Percentiles rank a stretch among this genome's conserved stretches.
phyloP scores from a whole-genome alignment of 2,113 vertebrate genomes.

The Ictalurus punctatus region DNA sequence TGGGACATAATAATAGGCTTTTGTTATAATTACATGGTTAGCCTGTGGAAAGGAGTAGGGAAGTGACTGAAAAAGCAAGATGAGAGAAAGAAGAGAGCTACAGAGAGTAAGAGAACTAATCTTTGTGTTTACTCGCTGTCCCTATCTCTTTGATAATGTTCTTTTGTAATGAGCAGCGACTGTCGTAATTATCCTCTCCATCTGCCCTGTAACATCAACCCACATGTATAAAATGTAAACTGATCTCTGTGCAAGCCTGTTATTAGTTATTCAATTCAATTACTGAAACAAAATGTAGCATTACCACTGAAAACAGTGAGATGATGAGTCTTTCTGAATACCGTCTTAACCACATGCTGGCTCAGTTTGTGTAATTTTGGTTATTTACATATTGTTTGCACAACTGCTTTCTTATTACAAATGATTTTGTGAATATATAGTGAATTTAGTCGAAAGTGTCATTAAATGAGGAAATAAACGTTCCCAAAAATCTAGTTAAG shows the following conservation, averaged over 20 bases:
- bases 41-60: background rate
- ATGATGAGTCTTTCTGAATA: background rate
- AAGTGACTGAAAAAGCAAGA: background rate
- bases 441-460: background rate
- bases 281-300: slow-evolving; percentile 23
- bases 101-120: slow-evolving; percentile 16
- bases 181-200: slow-evolving; percentile 33
- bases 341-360: background rate
- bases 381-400: background rate
- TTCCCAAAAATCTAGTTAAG: background rate
- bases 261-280: slow-evolving; percentile 30
- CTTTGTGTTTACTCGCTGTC: slow-evolving; percentile 32
- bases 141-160: slow-evolving; percentile 20
- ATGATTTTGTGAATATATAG: background rate
- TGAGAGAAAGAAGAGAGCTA: background rate
- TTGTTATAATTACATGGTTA: slow-evolving; percentile 8
- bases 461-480: background rate
- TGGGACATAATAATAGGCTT: slow-evolving; percentile 18
- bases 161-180: slow-evolving; percentile 35
- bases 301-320: slow-evolving; percentile 7
- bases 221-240: slow-evolving; percentile 1
- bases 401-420: background rate
- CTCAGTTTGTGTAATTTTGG: background rate
- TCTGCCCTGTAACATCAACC: slow-evolving; percentile 24
- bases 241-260: background rate